A percentile compares a stretch with the other conserved stretches of the same genome.
These are phyloP conservation scores for pig (Sus scrofa) DNA, from an alignment of 2,113 vertebrate species.

Conservation along the genomic window T2T-Sscrofa CM000829.6:56223501-56224000, in stretches of 20 bases:
- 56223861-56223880: neutral
- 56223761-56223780: neutral
- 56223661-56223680: neutral
- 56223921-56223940: neutral
- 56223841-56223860: neutral
- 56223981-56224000: too few species aligned
- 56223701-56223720: neutral
- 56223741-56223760: neutral
- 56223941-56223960: too few species aligned
- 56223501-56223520: conserved; percentile 42
- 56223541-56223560: too few species aligned
- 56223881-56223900: neutral
- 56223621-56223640: neutral
- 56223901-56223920: neutral
- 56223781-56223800: neutral
- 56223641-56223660: conserved; percentile 28
- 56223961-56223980: too few species aligned
- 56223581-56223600: neutral
- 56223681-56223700: neutral
- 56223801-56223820: neutral
- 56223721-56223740: neutral
- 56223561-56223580: conserved; percentile 35
- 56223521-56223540: too few species aligned
- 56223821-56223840: neutral
- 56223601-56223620: neutral